Base-by-base conservation (phyloP, 2,888 invertebrate species). In the Agriopis aurantiaria region DNA sequence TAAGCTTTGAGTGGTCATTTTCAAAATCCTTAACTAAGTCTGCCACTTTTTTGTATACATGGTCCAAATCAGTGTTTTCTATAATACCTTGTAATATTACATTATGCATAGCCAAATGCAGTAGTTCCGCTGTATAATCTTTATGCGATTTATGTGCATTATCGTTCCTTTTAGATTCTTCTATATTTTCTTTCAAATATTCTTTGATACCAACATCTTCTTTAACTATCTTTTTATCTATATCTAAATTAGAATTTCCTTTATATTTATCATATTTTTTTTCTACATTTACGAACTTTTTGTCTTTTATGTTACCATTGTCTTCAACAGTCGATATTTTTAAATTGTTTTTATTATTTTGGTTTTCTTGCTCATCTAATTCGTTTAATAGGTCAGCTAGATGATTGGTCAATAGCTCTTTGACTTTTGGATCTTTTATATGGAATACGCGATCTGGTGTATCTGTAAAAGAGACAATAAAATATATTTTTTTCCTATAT, bases 81-180 rank as follows among this genome's bases (percentile, higher is more conserved):
- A 87, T 79, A 0, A 91, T 85, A 6, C 89, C 91, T 81, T 89
- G 85, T 0, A 90, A 69, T 0, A 92, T 70, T 12, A 90, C 82
- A 65, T 91, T 89, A 51, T 91, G 90, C 80, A 91, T 85, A 0
- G 87, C 85, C n/a, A 87, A 55, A 77, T 91, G 88, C n/a, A 90
- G 56, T 8, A 87, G 53, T 14, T 88, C 83, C 2, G 85, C 82
- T 40, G 82, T 72, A 17, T 62, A 62, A 53, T 62, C 53, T 62
- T 72, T 71, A 17, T 60, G 58, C 52, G 3, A 10, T 5, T 56
- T 62, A 14, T 52, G 58, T 33, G 10, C 52, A 53, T 72, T 48
- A 58, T 17, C 23, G 53, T 8, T 7, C 33, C 23, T 66, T 65
- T 65, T 57, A 11, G 49, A 8, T 58, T 74, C 64, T 48, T 68